Percentiles rank a stretch among this genome's conserved stretches.
Evolutionary conservation across 2,888 invertebrate genomes (phyloP).

Genomic region (Drosophila vallismaia): DNA sequence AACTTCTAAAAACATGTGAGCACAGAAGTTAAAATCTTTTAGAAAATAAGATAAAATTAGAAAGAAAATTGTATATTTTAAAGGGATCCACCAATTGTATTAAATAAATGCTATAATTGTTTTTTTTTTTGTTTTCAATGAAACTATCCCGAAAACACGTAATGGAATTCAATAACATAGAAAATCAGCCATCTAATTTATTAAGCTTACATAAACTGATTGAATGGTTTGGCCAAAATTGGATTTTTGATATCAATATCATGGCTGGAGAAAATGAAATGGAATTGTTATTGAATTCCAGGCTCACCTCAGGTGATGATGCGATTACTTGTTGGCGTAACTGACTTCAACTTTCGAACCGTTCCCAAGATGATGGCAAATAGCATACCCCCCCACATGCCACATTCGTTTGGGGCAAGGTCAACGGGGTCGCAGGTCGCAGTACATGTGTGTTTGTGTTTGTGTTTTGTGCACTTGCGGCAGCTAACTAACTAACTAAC

Average conservation of each 20-base stretch:
- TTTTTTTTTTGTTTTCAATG: not conserved
- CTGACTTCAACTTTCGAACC: conserved; percentile 22
- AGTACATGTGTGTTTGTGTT: conserved; percentile 56
- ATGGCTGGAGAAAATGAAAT: conserved; percentile 10
- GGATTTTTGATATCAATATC: conserved; percentile 10
- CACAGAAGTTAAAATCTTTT: not conserved
- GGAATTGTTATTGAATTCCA: conserved; percentile 33
- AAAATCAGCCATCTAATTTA: conserved; percentile 17
- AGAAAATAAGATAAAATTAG: too few relatives aligned
- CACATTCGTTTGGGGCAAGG: conserved; percentile 47
- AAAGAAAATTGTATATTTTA: too few relatives aligned
- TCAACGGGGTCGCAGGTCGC: conserved; percentile 53
- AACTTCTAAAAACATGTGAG: not conserved
- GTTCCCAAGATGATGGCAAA: conserved; percentile 13
- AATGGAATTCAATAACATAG: conserved; percentile 4
- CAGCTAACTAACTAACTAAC: conserved; percentile 46
- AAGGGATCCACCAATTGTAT: not conserved
- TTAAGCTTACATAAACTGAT: conserved; percentile 7
- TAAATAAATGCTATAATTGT: not conserved
- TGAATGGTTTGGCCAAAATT: conserved; percentile 15
- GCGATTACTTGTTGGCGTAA: conserved; percentile 34
- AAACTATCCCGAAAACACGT: not conserved
- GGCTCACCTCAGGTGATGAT: conserved; percentile 33
- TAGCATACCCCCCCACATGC: conserved; percentile 1
- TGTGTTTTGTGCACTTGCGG: conserved; percentile 24